These are phyloP conservation scores for Pyrrhosoma nymphula DNA, from an alignment of 2,888 invertebrate genomes.

Conservation along the genomic window DNA sequence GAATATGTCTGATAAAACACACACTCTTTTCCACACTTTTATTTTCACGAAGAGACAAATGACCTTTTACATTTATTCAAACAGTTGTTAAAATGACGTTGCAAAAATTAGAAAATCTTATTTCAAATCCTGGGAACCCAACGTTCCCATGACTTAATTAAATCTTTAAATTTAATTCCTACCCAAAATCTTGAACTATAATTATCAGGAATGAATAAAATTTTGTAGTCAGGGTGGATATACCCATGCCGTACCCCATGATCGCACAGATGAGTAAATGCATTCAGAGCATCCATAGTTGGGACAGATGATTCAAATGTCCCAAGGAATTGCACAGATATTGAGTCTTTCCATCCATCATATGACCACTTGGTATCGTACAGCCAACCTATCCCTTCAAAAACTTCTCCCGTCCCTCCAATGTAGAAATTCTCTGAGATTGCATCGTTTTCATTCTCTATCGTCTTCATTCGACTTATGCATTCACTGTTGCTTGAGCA, in stretches of 20 bases:
- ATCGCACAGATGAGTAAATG: not conserved
- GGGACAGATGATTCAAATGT: not conserved
- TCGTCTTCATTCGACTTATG: not conserved
- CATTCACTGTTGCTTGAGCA: not conserved
- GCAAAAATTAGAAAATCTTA: too few relatives aligned
- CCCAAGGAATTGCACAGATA: not conserved
- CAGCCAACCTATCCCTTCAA: not conserved
- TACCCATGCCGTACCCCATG: not conserved
- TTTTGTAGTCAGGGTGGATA: not conserved
- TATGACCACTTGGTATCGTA: too few relatives aligned
- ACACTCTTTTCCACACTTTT: too few relatives aligned
- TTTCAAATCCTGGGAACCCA: not conserved
- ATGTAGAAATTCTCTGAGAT: not conserved
- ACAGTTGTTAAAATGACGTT: too few relatives aligned
- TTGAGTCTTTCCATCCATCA: not conserved
- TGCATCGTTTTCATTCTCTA: not conserved
- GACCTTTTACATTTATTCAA: too few relatives aligned
- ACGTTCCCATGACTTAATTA: not conserved
- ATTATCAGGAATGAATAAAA: not conserved
- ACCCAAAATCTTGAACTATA: not conserved
- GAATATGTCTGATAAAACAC: too few relatives aligned
- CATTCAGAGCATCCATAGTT: not conserved
- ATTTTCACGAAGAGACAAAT: too few relatives aligned
- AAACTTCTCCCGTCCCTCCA: not conserved
- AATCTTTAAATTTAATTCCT: not conserved